Conservation (phyloP, 2,888 invertebrate species). For the Mechanitis mazaeus region DNA sequence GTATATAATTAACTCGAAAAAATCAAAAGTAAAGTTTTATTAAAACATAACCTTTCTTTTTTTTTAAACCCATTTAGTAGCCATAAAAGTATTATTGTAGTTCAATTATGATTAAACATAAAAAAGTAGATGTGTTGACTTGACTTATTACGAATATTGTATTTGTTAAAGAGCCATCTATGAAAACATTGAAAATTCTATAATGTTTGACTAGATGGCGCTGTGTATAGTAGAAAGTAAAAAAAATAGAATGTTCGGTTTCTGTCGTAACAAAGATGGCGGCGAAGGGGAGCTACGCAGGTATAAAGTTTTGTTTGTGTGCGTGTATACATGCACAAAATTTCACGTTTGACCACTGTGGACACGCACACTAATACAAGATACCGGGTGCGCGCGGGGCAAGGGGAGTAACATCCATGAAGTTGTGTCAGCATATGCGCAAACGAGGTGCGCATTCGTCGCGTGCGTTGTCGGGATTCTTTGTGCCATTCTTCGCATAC, state of each 20-base stretch:
- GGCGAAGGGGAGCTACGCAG: constrained; percentile 70
- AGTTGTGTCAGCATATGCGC: constrained; percentile 87
- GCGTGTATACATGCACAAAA: constrained; percentile 65
- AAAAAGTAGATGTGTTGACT: constrained; percentile 2
- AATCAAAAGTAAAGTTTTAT: constrained; percentile 1
- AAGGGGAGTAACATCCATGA: constrained; percentile 75
- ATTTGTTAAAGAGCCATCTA: constrained; percentile 15
- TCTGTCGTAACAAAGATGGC: constrained; percentile 69
- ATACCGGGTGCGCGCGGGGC: constrained; percentile 70
- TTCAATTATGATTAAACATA: background rate
- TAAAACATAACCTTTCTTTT: constrained; percentile 2
- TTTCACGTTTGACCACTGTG: constrained; percentile 77
- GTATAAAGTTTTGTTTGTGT: constrained; percentile 62
- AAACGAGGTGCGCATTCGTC: constrained; percentile 87
- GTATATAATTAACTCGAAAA: constrained; percentile 1
- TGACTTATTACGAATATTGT: background rate
- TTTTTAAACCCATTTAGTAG: background rate
- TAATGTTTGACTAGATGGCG: constrained; percentile 26
- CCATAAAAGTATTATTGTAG: background rate
- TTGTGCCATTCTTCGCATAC: constrained; percentile 98
- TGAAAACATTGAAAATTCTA: constrained; percentile 2
- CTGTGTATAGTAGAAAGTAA: constrained; percentile 32
- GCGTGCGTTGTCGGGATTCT: constrained; percentile 97
- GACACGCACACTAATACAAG: constrained; percentile 55
- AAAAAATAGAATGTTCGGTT: constrained; percentile 48